phyloP scores from a whole-genome alignment of 2,888 invertebrate species.

The Sinodicranocentrus sp. region DNA sequence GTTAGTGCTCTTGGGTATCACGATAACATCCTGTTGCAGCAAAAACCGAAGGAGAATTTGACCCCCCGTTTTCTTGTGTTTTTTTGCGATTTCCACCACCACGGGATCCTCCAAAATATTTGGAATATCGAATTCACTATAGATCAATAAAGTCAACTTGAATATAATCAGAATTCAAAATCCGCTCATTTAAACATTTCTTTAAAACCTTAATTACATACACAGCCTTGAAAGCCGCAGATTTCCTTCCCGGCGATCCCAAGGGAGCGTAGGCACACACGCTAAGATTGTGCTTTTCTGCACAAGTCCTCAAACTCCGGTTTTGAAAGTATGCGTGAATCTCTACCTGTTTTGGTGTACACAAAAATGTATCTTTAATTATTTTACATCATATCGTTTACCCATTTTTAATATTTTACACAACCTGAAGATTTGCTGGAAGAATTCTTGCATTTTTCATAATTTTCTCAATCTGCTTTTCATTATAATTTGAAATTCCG shows the following conservation, averaged over 20 bases:
- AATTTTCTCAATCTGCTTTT: constrained; percentile 85
- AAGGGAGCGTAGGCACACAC: constrained; percentile 87
- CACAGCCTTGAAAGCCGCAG: constrained; percentile 3
- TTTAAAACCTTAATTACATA: too few species aligned
- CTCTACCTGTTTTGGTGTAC: constrained; percentile 79
- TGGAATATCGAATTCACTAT: constrained; percentile 43
- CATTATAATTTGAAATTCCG: constrained; percentile 91
- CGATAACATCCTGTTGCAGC: constrained; percentile 86
- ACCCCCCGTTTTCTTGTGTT: constrained; percentile 85
- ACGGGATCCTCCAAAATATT: constrained; percentile 77
- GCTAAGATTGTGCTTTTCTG: constrained; percentile 83
- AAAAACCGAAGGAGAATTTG: constrained; percentile 87
- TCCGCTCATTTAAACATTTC: too few species aligned
- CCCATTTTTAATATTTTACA: constrained; percentile 18
- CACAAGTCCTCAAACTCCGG: constrained; percentile 82
- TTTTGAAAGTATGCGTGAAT: constrained; percentile 89
- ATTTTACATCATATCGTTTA: not conserved
- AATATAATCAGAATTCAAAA: too few species aligned
- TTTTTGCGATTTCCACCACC: constrained; percentile 78
- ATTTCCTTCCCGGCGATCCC: constrained; percentile 42
- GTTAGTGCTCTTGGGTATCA: constrained; percentile 92
- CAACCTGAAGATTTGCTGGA: constrained; percentile 81
- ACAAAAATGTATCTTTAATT: too few species aligned
- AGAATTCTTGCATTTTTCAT: constrained; percentile 82
- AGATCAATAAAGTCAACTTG: too few species aligned